Evolutionary conservation across 1,140 invertebrate genomes (phyloP), one percentile per base, ranked within the genome.

Genomic region (Pissodes strobi): DNA sequence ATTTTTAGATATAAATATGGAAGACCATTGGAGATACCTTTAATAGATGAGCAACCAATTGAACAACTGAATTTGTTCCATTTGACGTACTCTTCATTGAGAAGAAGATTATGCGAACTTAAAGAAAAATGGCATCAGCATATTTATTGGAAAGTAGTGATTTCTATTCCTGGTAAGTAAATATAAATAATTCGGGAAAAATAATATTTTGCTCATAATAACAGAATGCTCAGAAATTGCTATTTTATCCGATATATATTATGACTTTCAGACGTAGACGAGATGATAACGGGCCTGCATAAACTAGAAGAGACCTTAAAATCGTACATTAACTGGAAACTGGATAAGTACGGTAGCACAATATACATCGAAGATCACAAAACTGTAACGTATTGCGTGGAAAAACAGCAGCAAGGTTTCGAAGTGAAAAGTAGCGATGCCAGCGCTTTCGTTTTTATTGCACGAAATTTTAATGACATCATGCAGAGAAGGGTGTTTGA

Each of bases 81-180:
- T 74, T 74, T 82, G 48, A 81, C 81, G 21, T 76, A 78, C 71
- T 80, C 79, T 18, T 69, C 79, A 43, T 72, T 83, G 12, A 60
- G 79, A 39, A 78, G 80, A 71, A 76, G 79, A 30, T 79, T 79
- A 67, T 79, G 78, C 68, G 76, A 81, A 70, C 78, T 81, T 22
- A 78, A 59, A 57, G 80, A 79, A 69, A 79, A 79, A 39, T 79
- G 81, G 56, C 79, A 79, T 45, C 80, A 82, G 61, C 81, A 82
- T 64, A 77, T 83, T 46, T 90, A 83, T 73, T 90, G 87, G 86
- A 91, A 91, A 78, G 67, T 88, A 18, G 75, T 84, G n/a, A 70
- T 89, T 13, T 65, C 63, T 27, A 25, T 65, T 15, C 63, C 63
- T 21, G 63, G 63, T 64, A 41, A 53, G n/a, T 27, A 27, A 27